Percentiles rank a stretch among this genome's conserved stretches.
These are phyloP conservation scores for Aphyosemion australe DNA, from an alignment of 2,113 vertebrate genomes.

Conservation along the genomic window DNA sequence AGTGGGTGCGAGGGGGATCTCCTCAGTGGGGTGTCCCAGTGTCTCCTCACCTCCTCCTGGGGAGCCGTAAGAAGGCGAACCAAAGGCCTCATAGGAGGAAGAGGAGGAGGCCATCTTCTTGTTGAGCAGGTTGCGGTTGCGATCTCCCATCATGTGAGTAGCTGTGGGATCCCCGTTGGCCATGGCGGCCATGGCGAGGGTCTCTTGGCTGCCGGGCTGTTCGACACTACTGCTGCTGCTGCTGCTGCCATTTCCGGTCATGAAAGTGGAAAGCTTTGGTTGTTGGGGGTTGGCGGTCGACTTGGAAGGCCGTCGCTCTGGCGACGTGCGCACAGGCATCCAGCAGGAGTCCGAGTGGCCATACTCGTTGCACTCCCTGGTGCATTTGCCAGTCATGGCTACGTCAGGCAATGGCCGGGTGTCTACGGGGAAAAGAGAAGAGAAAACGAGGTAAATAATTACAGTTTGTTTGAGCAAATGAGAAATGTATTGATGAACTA, in stretches of 20 bases:
- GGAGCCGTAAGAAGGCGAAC: slow-evolving; percentile 88
- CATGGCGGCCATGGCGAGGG: slow-evolving; percentile 86
- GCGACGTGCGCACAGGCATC: slow-evolving; percentile 99
- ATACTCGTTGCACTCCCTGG: slow-evolving; percentile 96
- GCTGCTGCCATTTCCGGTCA: slow-evolving; percentile 83
- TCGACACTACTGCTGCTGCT: slow-evolving; percentile 80
- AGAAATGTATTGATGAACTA: slow-evolving; percentile 35
- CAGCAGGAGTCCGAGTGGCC: slow-evolving; percentile 99
- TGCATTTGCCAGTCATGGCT: slow-evolving; percentile 98
- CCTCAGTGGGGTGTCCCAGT: slow-evolving; percentile 85
- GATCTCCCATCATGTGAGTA: slow-evolving; percentile 94
- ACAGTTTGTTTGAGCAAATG: slow-evolving; percentile 24
- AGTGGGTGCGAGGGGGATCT: slow-evolving; percentile 95
- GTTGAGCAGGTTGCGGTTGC: slow-evolving; percentile 98
- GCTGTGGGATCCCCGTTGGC: slow-evolving; percentile 89
- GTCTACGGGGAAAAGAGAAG: slow-evolving; percentile 80
- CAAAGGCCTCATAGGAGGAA: slow-evolving; percentile 95
- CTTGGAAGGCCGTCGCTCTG: slow-evolving; percentile 91
- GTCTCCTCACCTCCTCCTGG: slow-evolving; percentile 81
- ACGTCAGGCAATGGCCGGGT: slow-evolving; percentile 98
- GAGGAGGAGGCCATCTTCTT: slow-evolving; percentile 92
- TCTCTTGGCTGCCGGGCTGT: slow-evolving; percentile 90
- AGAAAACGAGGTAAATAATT: slow-evolving; percentile 37
- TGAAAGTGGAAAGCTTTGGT: slow-evolving; percentile 99
- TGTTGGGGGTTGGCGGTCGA: slow-evolving; percentile 81